These are phyloP conservation scores for Brachionus plicatilis DNA, from an alignment of 1,140 invertebrate genomes.

Conservation along the genomic window DNA sequence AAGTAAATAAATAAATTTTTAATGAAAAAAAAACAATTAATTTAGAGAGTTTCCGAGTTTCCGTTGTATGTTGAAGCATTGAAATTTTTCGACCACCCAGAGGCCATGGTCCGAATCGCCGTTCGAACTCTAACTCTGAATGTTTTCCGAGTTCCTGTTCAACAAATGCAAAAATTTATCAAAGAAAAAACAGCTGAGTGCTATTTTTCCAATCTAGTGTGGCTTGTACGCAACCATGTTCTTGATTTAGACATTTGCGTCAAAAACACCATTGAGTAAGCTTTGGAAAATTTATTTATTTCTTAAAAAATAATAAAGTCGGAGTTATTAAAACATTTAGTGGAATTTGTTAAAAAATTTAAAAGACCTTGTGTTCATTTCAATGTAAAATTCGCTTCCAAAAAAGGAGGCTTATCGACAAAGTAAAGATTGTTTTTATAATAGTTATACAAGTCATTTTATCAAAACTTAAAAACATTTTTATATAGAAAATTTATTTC, in stretches of 20 bases:
- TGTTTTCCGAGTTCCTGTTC: conserved; percentile 68
- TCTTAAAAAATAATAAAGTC: no score
- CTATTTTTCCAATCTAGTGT: conserved; percentile 97
- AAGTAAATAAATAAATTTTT: neutral
- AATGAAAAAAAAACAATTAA: neutral
- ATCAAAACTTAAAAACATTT: no score
- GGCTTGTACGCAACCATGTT: conserved; percentile 97
- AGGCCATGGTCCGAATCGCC: conserved; percentile 97
- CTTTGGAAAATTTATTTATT: conserved; percentile 29
- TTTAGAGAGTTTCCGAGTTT: conserved; percentile 66
- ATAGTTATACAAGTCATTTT: no score
- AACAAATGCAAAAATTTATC: conserved; percentile 88
- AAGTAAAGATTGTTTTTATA: no score
- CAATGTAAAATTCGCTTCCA: no score
- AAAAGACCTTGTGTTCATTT: neutral
- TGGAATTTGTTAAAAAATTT: no score
- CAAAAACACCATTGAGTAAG: conserved; percentile 76
- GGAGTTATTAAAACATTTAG: neutral
- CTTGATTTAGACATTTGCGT: conserved; percentile 90
- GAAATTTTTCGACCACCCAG: conserved; percentile 96
- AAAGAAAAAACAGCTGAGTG: conserved; percentile 87
- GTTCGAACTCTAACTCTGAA: conserved; percentile 93
- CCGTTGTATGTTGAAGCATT: conserved; percentile 97
- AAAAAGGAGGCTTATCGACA: no score
- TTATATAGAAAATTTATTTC: no score